phyloP scores from a whole-genome alignment of 37 sponge, comb jelly and placozoan genomes.

The Agelas oroides region DNA sequence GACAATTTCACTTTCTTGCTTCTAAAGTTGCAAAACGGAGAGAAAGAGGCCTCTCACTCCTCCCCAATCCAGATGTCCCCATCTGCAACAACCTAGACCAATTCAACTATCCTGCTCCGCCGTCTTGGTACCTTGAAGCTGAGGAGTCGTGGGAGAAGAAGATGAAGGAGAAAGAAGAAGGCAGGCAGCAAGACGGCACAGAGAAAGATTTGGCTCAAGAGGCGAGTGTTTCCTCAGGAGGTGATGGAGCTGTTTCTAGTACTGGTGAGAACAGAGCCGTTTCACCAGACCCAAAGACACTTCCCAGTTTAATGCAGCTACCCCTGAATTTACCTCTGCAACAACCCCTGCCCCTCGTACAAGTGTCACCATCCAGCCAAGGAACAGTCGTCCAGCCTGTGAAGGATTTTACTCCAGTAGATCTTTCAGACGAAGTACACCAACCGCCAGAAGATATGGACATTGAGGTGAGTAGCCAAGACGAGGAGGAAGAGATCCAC shows the following conservation, averaged over 20 bases:
- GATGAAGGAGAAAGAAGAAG: slow-evolving; percentile 8
- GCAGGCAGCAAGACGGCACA: not conserved
- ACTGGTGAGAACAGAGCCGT: not conserved
- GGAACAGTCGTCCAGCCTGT: no score
- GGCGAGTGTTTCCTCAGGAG: not conserved
- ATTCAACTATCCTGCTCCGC: slow-evolving; percentile 68
- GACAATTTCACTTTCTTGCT: slow-evolving; percentile 7
- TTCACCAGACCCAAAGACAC: not conserved
- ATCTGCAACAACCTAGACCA: slow-evolving; percentile 44
- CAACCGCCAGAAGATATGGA: no score
- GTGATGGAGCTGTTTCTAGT: not conserved
- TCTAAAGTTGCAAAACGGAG: slow-evolving; percentile 19
- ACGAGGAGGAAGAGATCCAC: no score
- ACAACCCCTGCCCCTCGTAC: not conserved
- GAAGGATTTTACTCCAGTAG: no score
- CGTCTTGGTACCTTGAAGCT: slow-evolving; percentile 66
- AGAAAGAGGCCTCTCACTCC: slow-evolving; percentile 40
- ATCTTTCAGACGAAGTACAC: no score
- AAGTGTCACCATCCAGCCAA: not conserved
- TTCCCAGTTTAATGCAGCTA: not conserved
- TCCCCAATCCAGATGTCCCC: slow-evolving; percentile 26
- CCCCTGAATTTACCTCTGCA: not conserved
- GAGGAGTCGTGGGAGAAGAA: slow-evolving; percentile 50
- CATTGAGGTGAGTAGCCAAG: no score
- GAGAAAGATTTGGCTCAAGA: not conserved